Base-by-base conservation (phyloP, 2,113 vertebrate species). In the Tragelaphus imberbis region DNA sequence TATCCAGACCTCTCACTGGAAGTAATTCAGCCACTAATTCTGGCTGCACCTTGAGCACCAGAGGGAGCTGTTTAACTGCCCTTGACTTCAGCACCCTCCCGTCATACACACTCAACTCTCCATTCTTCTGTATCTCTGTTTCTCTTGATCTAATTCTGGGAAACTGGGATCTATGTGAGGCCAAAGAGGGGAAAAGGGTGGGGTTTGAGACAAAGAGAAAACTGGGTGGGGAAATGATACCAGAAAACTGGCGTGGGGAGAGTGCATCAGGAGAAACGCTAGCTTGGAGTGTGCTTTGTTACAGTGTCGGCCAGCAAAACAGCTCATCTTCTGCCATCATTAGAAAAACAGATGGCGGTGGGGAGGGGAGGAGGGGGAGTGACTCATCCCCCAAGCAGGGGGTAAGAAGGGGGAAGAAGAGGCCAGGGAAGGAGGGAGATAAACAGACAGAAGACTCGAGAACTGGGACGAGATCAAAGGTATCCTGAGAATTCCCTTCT, bases 311-410 rank as follows among this genome's bases (percentile, higher is more conserved):
- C 98, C 98, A 98, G 92, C 2, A 84, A 97, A 98, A 98, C 97
- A 98, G 98, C 98, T 98, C 94, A 92, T 98, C 97, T 97, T 82
- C 96, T 98, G 98, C 98, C 98, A 98, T 98, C 97, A 98, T 98
- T 95, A 98, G 97, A 97, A 99, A 99, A 99, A 97, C 98, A 99
- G 98, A 98, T 98, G 98, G 98, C 82, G 53, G 94, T 56, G 84
- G 51, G 12, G 19, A 23, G 81, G 81, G 95, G 63, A 87, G 77
- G 90, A 82, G 49, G 88, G 56, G 85, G 58, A 96, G 91, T 98
- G 98, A 98, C 93, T 98, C 98, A 98, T 97, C 94, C 97, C 68
- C 94, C 97, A 94, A 97, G 98, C 98, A 98, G 90, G 94, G 90
- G 16, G 16, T 21, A 63, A 19, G 49, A 86, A 81, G 40, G 1